Evolutionary conservation across 2,888 invertebrate species (phyloP).

Genomic region (Petrolisthes cinctipes): DNA sequence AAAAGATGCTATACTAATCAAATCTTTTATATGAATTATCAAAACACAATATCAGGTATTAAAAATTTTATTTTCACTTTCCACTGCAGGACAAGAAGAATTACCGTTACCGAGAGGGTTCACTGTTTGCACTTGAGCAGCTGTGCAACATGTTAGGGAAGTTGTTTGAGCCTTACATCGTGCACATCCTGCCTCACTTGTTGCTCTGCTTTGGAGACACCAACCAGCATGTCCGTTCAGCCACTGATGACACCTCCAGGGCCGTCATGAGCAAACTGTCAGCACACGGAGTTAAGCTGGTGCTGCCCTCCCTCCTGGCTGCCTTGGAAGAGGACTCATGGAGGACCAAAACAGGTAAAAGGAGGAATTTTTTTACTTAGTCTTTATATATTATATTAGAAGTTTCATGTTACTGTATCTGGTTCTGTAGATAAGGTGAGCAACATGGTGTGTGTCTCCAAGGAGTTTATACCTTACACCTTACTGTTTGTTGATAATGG

Average conservation of each 20-base stretch:
- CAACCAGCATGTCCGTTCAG: slow-evolving; percentile 87
- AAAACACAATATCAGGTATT: not conserved
- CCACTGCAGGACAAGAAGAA: slow-evolving; percentile 85
- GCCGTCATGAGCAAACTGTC: slow-evolving; percentile 92
- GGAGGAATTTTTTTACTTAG: too few species aligned
- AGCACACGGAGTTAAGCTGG: slow-evolving; percentile 97
- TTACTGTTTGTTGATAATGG: slow-evolving; percentile 50
- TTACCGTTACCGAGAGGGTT: slow-evolving; percentile 93
- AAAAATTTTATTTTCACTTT: not conserved
- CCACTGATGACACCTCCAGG: slow-evolving; percentile 95
- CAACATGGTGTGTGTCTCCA: too few species aligned
- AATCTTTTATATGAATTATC: not conserved
- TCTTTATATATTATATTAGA: too few species aligned
- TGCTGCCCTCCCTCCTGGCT: slow-evolving; percentile 90
- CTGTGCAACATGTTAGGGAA: slow-evolving; percentile 94
- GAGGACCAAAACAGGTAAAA: slow-evolving; percentile 91
- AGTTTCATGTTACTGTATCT: too few species aligned
- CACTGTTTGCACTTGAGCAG: slow-evolving; percentile 97
- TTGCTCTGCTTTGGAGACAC: slow-evolving; percentile 95
- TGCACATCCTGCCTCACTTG: slow-evolving; percentile 94
- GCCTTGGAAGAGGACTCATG: slow-evolving; percentile 98
- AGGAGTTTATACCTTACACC: too few species aligned
- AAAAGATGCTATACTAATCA: not conserved
- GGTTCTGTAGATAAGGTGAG: too few species aligned
- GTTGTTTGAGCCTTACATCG: slow-evolving; percentile 98